Base-by-base conservation (phyloP, 2,113 vertebrate genomes). In the Scartelaos histophorus region DNA sequence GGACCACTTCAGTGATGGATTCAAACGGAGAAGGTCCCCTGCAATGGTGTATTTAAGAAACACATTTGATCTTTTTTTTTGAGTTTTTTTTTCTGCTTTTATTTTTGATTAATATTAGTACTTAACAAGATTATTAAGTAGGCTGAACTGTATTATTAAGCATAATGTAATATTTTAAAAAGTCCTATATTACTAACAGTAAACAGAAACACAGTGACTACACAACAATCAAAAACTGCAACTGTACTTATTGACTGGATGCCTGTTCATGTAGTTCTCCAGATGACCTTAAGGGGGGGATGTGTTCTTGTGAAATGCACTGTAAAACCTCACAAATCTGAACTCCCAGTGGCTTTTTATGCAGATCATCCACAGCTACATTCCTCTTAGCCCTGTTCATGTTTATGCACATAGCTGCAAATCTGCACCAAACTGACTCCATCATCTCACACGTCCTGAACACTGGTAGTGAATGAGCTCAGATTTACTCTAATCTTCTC, bases 201-300 rank as follows among this genome's bases (percentile, higher is more conserved):
- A 19, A 0, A 54, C 51, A 54, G n/a, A 9, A n/a, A 17, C 0
- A 9, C 51, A 53, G 49, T 51, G 49, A 51, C 17, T 16, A 19
- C 49, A 51, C 49, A 5, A 5, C 3, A 51, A 17, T 47, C 9
- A 15, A 16, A 2, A 47, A 0, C n/a, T 54, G 19, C 19, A 43
- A 1, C 6, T 43, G 38, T 43, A 11, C 7, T 43, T 11, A 43
- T 10, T 38, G 35, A 38, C 35, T 43, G 38, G 0, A 43, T 43
- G 29, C 29, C 29, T 29, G 15, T 19, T 17, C 51, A 54, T 69
- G 69, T 21, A 61, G 19, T 82, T 67, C 38, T 57, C 1, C 1
- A 0, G 0, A 2, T 6, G 12, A 29, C 83, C 89, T 84, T 46
- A 75, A 85, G 81, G 83, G 70, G 89, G 88, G 47, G 89, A 71